Conservation (phyloP, 2,113 vertebrate species). For the Plecotus auritus region DNA sequence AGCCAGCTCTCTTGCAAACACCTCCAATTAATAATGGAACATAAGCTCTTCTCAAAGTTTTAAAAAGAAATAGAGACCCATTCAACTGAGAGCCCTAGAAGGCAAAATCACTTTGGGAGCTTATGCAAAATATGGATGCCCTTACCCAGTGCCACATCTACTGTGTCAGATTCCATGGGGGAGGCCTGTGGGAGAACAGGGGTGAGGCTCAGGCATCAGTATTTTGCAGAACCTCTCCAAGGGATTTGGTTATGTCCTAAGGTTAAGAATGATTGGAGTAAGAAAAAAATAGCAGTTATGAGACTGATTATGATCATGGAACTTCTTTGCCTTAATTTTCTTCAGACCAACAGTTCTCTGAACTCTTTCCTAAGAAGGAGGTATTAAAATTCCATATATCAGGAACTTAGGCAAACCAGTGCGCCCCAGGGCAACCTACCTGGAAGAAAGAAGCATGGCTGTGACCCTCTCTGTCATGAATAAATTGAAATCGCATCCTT, state of each 20-base stretch:
- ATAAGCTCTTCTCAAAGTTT: background rate
- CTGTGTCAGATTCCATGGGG: background rate
- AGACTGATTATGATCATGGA: background rate
- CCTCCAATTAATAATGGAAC: background rate
- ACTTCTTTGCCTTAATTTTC: conserved; percentile 10
- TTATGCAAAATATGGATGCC: background rate
- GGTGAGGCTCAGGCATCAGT: background rate
- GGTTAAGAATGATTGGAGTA: background rate
- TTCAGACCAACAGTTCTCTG: background rate
- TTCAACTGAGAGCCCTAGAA: background rate
- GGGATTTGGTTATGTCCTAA: background rate
- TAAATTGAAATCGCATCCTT: conserved; percentile 23
- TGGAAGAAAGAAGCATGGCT: background rate
- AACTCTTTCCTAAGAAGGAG: background rate
- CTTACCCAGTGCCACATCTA: background rate
- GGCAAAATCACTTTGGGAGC: background rate
- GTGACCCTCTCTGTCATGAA: conserved; percentile 33
- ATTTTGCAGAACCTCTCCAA: background rate
- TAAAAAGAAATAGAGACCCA: background rate
- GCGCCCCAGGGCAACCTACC: background rate
- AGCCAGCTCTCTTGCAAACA: background rate
- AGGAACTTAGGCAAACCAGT: background rate
- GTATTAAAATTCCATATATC: background rate
- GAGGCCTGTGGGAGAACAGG: background rate
- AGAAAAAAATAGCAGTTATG: background rate